Conservation (phyloP, 2,113 vertebrate species). For the Cottus gobio region DNA sequence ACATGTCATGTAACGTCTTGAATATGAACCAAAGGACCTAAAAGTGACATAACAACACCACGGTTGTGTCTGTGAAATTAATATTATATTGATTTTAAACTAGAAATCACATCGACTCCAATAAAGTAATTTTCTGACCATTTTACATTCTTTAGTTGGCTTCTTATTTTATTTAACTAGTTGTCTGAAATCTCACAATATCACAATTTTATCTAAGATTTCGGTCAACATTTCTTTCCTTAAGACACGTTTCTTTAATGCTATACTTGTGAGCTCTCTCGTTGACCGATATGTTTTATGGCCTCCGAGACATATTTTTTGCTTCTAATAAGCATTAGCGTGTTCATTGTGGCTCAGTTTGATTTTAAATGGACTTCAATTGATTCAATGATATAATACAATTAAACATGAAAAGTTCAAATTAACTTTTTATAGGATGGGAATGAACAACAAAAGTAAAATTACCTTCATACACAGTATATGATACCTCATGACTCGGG, state of each 20-base stretch:
- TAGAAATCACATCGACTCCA: background rate
- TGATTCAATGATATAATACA: no score
- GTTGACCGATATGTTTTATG: background rate
- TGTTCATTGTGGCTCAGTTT: background rate
- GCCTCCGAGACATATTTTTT: background rate
- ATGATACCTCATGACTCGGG: no score
- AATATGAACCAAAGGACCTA: background rate
- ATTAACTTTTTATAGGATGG: no score
- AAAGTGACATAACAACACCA: background rate
- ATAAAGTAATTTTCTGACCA: conserved; percentile 27
- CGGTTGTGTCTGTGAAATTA: background rate
- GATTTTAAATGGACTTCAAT: background rate
- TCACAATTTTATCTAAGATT: background rate
- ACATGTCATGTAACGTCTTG: background rate
- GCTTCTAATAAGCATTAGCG: background rate
- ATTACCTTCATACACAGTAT: no score
- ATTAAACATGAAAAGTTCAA: no score
- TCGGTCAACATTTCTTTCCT: background rate
- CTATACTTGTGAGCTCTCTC: background rate
- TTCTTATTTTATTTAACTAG: background rate
- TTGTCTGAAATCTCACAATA: background rate
- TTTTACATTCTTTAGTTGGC: background rate
- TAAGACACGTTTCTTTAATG: background rate
- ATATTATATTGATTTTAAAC: background rate
- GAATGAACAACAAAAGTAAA: no score